Evolutionary conservation across 2,888 invertebrate species (phyloP), one percentile per base, ranked within the genome.

Genomic region (Chymomyza amoena): DNA sequence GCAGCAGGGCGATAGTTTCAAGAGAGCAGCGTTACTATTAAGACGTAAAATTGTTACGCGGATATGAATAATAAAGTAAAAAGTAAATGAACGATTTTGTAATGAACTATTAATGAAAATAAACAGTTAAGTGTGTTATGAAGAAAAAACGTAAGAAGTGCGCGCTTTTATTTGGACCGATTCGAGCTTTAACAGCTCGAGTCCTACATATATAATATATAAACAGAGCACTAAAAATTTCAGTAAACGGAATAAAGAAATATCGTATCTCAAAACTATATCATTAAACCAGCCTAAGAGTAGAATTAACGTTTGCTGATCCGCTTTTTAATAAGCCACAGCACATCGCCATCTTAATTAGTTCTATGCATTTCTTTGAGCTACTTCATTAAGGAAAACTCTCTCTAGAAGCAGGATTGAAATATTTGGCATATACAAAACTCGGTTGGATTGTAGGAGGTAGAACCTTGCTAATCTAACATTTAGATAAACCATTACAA

Each of bases 381-480:
- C 18, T 64, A 10, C 9, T 64, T 9, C 20, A 20, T 2, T 54
- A 39, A 32, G 64, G 64, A n/a, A 36, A 52, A 52, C 28, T 62
- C 39, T 51, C 50, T 3, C 15, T 64, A 2, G 32, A 57, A 16
- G 36, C 9, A 32, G 60, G 60, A 10, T 28, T 64, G 15, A 6
- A n/a, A 52, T 65, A 50, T 62, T 66, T 50, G 56, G 18, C 16
- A 28, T 54, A 9, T 60, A 69, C 15, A 66, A 66, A 32, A 69
- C 66, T 9, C 13, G 69, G 64, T 9, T 66, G 65, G 66, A 62
- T 66, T 13, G 45, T 62, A 7, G 32, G 52, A 56, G 66, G 69
- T 13, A 20, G 20, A 20, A 20, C 20, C 20, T 20, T 20, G 20
- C 51, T 13, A 52, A 61, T 25, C 36, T 9, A 36, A 25, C 13